Percentiles rank a stretch among this genome's conserved stretches.
phyloP scores from a whole-genome alignment of 2,113 vertebrate species.

The Atherinomorus stipes region DNA sequence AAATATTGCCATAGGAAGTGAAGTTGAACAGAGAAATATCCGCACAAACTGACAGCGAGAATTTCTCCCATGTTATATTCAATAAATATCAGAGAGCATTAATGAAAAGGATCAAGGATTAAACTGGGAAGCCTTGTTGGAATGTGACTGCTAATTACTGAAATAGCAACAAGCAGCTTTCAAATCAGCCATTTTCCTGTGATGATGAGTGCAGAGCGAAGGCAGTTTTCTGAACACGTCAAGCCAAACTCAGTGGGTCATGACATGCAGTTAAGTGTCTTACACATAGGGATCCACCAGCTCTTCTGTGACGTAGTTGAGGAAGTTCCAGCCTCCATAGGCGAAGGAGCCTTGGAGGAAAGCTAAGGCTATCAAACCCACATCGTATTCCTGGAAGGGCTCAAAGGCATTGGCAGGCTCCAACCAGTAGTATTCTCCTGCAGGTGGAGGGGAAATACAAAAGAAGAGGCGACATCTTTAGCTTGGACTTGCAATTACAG shows the following conservation, averaged over 20 bases:
- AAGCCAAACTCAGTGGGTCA: neutral
- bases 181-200: neutral
- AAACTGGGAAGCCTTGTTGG: conserved; percentile 25
- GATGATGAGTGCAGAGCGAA: neutral
- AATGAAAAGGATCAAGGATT: conserved; percentile 28
- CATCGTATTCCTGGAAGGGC: conserved; percentile 88
- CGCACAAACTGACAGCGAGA: no score
- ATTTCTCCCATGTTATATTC: neutral
- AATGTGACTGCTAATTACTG: conserved; percentile 40
- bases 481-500: neutral
- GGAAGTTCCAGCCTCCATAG: conserved; percentile 95
- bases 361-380: conserved; percentile 89
- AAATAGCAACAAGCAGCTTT: conserved; percentile 25
- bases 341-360: conserved; percentile 95
- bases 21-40: no score
- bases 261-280: conserved; percentile 32
- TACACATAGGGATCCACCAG: conserved; percentile 93
- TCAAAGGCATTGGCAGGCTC: conserved; percentile 91
- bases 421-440: conserved; percentile 93
- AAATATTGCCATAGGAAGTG: no score
- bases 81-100: conserved; percentile 33
- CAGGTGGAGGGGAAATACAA: neutral
- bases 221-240: neutral
- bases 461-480: conserved; percentile 1
- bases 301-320: conserved; percentile 96